Evolutionary conservation across 1,140 invertebrate species (phyloP), one percentile per base, ranked within the genome.

Genomic region (Meteorus sp.): DNA sequence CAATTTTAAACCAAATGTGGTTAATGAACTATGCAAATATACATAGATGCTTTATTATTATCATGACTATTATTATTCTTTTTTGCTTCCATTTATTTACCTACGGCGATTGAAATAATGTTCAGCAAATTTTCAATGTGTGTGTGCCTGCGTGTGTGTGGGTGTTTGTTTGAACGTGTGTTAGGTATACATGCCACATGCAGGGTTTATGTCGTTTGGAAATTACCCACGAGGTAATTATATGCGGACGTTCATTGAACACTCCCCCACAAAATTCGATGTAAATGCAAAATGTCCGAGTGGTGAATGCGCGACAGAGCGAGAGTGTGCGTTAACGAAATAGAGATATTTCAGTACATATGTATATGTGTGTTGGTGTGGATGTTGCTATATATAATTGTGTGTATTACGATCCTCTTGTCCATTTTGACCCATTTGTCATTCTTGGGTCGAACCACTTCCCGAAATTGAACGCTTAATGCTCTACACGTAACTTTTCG

Each of bases 401-500:
- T 39, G 13, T 39, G 13, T 39, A 39, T 39, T 13, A n/a, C 15
- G 35, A n/a, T 39, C 15, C 35, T 39, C 35, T 13, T n/a, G 8
- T 29, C 13, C 8, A 39, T 39, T 39, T 39, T 39, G 13, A n/a
- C 8, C 35, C 35, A 39, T 39, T 39, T 39, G 35, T 39, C 15
- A 39, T 39, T 39, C 35, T 39, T 13, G 35, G 27, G 35, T 39
- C 35, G 35, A 39, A 39, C 35, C 35, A 39, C 35, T 39, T 39
- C 35, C 35, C 35, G 27, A 39, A 39, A 39, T 39, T 39, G 35
- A 39, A 39, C 35, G 13, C 13, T 39, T 39, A 39, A 39, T 39
- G 35, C 35, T 39, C 35, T 11, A 8, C 13, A 39, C 8, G 35
- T 11, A 8, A 39, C 8, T 39, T 39, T 39, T 39, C 27, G 4